phyloP scores from a whole-genome alignment of 2,113 vertebrate species.

The Poeciliopsis retropinna region DNA sequence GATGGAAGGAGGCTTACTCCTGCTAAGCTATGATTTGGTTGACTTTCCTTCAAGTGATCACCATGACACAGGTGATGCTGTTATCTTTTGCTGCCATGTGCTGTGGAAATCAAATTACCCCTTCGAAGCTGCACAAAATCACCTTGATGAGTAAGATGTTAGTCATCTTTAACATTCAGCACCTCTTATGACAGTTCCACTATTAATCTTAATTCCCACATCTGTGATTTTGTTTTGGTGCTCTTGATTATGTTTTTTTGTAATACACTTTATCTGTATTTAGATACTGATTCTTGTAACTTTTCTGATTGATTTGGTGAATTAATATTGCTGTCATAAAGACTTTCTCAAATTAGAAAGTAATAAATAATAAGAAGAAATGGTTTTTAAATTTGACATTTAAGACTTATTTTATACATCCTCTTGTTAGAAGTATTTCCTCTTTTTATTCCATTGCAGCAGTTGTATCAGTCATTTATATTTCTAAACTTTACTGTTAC shows the following conservation, averaged over 20 bases:
- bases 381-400: conserved; percentile 39
- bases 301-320: conserved; percentile 46
- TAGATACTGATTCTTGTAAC: conserved; percentile 27
- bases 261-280: conserved; percentile 19
- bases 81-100: conserved; percentile 67
- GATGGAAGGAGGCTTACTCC: conserved; percentile 62
- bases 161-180: conserved; percentile 30
- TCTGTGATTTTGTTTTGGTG: conserved; percentile 15
- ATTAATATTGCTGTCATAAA: conserved; percentile 28
- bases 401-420: conserved; percentile 27
- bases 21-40: conserved; percentile 61
- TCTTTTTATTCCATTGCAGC: conserved; percentile 3
- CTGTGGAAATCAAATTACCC: conserved; percentile 59
- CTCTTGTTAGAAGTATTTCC: conserved; percentile 39
- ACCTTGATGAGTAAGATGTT: conserved; percentile 58
- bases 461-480: background rate
- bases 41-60: conserved; percentile 66
- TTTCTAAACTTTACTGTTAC: background rate
- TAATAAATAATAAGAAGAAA: conserved; percentile 57
- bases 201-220: conserved; percentile 25
- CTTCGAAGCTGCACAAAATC: conserved; percentile 51
- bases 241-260: conserved; percentile 1
- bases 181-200: conserved; percentile 13
- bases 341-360: conserved; percentile 36
- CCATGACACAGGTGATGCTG: conserved; percentile 49